Percentiles rank a stretch among this genome's conserved stretches.
phyloP scores from a whole-genome alignment of 2,888 invertebrate species.

The Rhorus exstirpatorius region DNA sequence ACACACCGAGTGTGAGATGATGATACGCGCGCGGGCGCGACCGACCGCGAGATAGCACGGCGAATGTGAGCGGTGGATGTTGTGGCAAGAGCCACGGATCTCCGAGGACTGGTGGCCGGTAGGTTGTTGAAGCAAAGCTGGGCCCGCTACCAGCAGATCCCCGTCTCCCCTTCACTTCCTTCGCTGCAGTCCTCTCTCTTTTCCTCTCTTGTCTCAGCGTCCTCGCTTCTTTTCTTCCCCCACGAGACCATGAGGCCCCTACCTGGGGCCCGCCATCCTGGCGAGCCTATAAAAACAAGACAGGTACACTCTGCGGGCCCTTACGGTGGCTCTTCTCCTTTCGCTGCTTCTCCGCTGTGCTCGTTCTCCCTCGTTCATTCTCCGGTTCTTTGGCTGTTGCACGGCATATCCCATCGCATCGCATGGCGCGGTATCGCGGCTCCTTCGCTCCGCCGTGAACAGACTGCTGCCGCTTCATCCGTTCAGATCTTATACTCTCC shows the following conservation, averaged over 20 bases:
- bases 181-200: conserved; percentile 72
- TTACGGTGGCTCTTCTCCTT: conserved; percentile 85
- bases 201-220: conserved; percentile 69
- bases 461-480: conserved; percentile 69
- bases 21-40: conserved; percentile 39
- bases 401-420: conserved; percentile 70
- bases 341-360: conserved; percentile 77
- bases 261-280: conserved; percentile 82
- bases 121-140: conserved; percentile 77
- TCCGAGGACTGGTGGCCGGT: conserved; percentile 83
- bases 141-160: conserved; percentile 78
- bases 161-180: conserved; percentile 75
- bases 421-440: conserved; percentile 69
- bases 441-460: conserved; percentile 67
- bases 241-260: conserved; percentile 70
- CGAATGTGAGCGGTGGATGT: conserved; percentile 65
- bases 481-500: conserved; percentile 66
- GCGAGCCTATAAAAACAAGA: conserved; percentile 86
- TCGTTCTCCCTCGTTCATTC: conserved; percentile 59
- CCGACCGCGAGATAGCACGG: conserved; percentile 55
- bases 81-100: conserved; percentile 79
- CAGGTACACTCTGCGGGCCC: conserved; percentile 85
- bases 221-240: conserved; percentile 74
- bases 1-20: conserved; percentile 14
- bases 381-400: conserved; percentile 50